Percentiles rank a stretch among this genome's conserved stretches.
Evolutionary conservation across 2,113 vertebrate species (phyloP).

Genomic region (Lagopus leucura): DNA sequence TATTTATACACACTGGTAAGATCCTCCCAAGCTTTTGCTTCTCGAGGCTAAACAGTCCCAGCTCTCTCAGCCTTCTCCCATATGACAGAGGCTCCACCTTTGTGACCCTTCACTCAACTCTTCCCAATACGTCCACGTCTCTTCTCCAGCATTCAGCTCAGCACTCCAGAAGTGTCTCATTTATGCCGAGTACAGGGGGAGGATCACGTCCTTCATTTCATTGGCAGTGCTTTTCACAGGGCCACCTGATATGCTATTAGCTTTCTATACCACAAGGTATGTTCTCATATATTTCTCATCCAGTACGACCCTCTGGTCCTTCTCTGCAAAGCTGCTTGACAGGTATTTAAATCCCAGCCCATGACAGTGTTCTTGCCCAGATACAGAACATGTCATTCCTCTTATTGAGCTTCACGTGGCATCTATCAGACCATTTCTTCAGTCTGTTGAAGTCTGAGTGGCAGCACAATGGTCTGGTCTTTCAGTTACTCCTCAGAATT

Average conservation of each 20-base stretch:
- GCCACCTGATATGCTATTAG: not conserved
- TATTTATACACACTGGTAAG: not conserved
- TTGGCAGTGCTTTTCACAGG: not conserved
- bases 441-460: not conserved
- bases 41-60: not conserved
- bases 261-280: not conserved
- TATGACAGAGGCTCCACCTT: not conserved
- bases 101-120: not conserved
- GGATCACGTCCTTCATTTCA: not conserved
- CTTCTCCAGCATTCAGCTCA: accelerated
- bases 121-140: not conserved
- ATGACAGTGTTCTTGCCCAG: not conserved
- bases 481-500: not conserved
- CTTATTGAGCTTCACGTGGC: not conserved
- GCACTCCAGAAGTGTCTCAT: accelerated
- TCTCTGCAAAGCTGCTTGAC: not conserved
- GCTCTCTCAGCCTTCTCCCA: not conserved
- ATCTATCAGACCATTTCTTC: not conserved
- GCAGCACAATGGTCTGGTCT: not conserved
- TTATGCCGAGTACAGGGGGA: not conserved
- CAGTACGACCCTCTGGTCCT: not conserved
- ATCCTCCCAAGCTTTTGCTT: not conserved
- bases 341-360: not conserved
- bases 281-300: too few relatives aligned
- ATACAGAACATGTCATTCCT: not conserved